Conservation (phyloP, 2,113 vertebrate species). For the Mirounga angustirostris region DNA sequence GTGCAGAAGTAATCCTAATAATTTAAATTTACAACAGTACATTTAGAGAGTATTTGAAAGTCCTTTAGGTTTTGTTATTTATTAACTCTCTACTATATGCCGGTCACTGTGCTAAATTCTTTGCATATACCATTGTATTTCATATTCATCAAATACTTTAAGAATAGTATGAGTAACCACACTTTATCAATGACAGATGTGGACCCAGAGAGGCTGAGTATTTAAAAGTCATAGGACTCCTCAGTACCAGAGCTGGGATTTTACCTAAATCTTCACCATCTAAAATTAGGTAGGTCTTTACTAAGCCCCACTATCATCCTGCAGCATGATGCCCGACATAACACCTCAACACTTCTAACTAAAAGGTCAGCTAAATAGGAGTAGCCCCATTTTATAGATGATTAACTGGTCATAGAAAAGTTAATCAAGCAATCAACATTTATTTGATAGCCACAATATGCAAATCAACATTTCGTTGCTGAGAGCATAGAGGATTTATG, state of each 20-base stretch:
- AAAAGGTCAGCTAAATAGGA: background rate
- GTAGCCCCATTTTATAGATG: constrained; percentile 48
- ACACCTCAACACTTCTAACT: background rate
- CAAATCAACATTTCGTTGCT: constrained; percentile 55
- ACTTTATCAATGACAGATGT: background rate
- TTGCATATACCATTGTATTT: background rate
- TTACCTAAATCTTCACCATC: background rate
- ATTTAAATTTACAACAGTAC: background rate
- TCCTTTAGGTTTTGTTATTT: background rate
- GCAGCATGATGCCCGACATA: background rate
- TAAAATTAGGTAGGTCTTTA: background rate
- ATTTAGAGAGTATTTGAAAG: background rate
- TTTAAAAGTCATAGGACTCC: background rate
- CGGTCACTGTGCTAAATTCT: background rate
- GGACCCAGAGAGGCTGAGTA: background rate
- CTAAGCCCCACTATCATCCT: background rate
- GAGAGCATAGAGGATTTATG: constrained; percentile 54
- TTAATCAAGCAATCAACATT: constrained; percentile 59
- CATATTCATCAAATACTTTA: background rate
- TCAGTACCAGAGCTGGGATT: background rate
- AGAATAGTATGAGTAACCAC: background rate
- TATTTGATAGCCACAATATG: constrained; percentile 43
- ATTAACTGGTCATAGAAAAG: constrained; percentile 59
- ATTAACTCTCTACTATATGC: background rate
- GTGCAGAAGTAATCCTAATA: background rate